These are phyloP conservation scores for Gila robusta DNA, from an alignment of 2,797 vertebrate genomes.

Conservation along the genomic window DNA sequence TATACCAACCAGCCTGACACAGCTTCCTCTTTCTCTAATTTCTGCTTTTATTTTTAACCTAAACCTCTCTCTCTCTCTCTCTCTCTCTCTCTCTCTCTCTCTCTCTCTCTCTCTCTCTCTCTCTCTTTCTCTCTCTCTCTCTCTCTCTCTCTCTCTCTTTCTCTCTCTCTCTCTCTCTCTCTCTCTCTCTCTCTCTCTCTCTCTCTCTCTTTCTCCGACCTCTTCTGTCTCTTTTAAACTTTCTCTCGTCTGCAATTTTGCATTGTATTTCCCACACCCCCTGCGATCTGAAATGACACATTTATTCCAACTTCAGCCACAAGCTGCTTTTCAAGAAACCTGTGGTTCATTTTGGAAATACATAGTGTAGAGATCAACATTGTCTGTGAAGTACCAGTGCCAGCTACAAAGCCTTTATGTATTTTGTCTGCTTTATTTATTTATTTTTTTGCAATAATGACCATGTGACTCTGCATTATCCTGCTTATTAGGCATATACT, in stretches of 20 bases:
- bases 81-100: not conserved
- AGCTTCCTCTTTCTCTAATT: slow-evolving; percentile 8
- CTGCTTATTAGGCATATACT: not conserved
- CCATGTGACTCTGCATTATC: not conserved
- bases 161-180: not conserved
- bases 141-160: not conserved
- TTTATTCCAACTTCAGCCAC: slow-evolving; percentile 17
- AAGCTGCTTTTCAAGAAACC: slow-evolving; percentile 25
- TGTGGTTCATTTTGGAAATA: not conserved
- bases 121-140: not conserved
- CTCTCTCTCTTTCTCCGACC: not conserved
- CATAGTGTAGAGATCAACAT: not conserved
- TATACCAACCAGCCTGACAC: slow-evolving; percentile 7
- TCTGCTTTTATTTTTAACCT: slow-evolving; percentile 23
- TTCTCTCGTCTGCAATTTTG: not conserved
- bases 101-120: not conserved
- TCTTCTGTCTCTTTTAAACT: slow-evolving; percentile 23
- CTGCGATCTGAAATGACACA: slow-evolving; percentile 4
- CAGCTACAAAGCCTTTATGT: not conserved
- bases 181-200: not conserved
- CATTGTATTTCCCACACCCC: slow-evolving; percentile 3
- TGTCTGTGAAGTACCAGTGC: not conserved
- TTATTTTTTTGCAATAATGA: not conserved
- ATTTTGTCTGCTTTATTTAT: not conserved
- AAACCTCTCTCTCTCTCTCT: not conserved